Conservation (phyloP, 53 echinoderm and acorn worm species). For the Arbacia lixula region DNA sequence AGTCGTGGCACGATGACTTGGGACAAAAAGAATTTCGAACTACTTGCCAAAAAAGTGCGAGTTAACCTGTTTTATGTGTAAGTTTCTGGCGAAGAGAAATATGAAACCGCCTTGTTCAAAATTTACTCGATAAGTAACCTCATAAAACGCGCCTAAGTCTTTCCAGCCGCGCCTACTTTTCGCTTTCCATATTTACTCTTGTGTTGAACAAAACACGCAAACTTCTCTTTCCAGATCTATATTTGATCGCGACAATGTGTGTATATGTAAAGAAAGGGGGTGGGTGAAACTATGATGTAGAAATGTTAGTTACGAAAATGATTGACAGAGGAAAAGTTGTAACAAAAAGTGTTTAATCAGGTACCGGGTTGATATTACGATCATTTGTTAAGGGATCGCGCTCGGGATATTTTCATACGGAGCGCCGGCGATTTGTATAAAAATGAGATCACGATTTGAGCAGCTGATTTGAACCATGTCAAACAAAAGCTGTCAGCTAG, state of each 20-base stretch:
- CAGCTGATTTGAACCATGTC: conserved; percentile 45
- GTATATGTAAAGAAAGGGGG: background rate
- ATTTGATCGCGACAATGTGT: background rate
- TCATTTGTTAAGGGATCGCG: background rate
- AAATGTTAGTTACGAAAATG: background rate
- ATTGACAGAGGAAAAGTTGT: conserved; percentile 47
- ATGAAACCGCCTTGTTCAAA: conserved; percentile 1
- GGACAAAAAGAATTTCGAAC: too few relatives aligned
- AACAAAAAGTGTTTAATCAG: conserved; percentile 56
- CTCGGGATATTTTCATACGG: conserved; percentile 14
- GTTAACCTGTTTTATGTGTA: background rate
- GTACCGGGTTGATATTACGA: conserved; percentile 6
- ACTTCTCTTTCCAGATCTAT: conserved; percentile 1
- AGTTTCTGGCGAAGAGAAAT: too few relatives aligned
- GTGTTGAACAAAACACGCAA: conserved; percentile 7
- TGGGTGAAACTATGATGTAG: background rate
- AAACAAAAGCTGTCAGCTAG: conserved; percentile 9
- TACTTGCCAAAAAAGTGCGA: conserved; percentile 39
- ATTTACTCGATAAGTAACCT: conserved; percentile 12
- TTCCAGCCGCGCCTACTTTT: conserved; percentile 19
- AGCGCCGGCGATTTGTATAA: conserved; percentile 6
- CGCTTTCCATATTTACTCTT: conserved; percentile 8
- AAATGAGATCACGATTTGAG: conserved; percentile 21
- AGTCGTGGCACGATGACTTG: too few relatives aligned
- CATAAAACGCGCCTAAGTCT: conserved; percentile 29